phyloP scores from a whole-genome alignment of 2,888 invertebrate genomes.

The Auanema freiburgensis region DNA sequence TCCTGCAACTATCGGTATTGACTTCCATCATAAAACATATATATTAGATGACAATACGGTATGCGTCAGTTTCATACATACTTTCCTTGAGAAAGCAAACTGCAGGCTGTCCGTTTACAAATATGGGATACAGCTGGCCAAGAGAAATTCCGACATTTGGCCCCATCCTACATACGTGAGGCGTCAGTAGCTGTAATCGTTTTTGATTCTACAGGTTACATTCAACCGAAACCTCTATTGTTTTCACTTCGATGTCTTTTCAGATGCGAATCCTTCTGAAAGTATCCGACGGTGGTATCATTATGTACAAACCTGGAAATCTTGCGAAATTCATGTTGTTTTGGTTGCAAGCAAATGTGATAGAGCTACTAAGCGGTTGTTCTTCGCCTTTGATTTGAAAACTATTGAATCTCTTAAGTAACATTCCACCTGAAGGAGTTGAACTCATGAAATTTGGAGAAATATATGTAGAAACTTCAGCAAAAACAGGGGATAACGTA shows the following conservation, averaged over 20 bases:
- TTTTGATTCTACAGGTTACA: conserved; percentile 35
- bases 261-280: conserved; percentile 28
- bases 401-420: conserved; percentile 18
- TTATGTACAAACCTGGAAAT: conserved; percentile 32
- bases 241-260: conserved; percentile 3
- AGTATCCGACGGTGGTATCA: conserved; percentile 33
- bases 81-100: not conserved
- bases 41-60: conserved; percentile 37
- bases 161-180: conserved; percentile 42
- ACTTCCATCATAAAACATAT: conserved; percentile 43
- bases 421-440: conserved; percentile 7
- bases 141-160: conserved; percentile 44
- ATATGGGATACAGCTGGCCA: conserved; percentile 49
- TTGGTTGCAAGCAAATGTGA: conserved; percentile 41
- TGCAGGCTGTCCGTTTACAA: conserved; percentile 40
- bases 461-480: conserved; percentile 47
- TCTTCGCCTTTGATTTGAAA: not conserved
- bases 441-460: conserved; percentile 22
- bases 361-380: conserved; percentile 24
- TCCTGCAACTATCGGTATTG: conserved; percentile 43
- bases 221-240: conserved; percentile 1
- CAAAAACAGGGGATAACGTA: conserved; percentile 55
- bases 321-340: conserved; percentile 28
- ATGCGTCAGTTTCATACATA: conserved; percentile 5
- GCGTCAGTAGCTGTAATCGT: conserved; percentile 40